Conservation (phyloP, 1,140 invertebrate genomes). For the Hestina assimilis region DNA sequence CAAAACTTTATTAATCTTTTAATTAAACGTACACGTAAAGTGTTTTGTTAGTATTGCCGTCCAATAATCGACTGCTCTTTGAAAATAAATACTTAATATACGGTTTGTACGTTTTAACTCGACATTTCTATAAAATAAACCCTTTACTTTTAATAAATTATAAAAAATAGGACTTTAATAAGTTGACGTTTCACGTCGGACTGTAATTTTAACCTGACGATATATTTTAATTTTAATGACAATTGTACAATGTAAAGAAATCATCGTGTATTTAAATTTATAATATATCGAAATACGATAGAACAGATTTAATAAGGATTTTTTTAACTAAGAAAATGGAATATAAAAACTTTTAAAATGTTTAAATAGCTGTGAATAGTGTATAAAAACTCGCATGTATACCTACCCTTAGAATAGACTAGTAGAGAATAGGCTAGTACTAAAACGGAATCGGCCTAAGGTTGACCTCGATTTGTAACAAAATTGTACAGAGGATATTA, state of each 20-base stretch:
- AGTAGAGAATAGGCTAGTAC: slow-evolving; percentile 19
- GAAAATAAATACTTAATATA: slow-evolving; percentile 1
- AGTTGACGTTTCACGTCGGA: too few relatives aligned
- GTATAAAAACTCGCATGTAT: slow-evolving; percentile 29
- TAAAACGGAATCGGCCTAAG: slow-evolving; percentile 34
- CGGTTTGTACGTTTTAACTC: background rate
- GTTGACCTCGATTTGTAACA: background rate
- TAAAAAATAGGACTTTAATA: background rate
- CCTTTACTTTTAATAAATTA: background rate
- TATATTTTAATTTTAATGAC: too few relatives aligned
- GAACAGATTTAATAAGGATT: too few relatives aligned
- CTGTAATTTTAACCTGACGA: too few relatives aligned
- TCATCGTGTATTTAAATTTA: too few relatives aligned
- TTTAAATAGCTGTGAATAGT: slow-evolving; percentile 31
- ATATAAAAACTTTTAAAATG: slow-evolving; percentile 10
- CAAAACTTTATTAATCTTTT: too few relatives aligned
- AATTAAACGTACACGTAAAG: background rate
- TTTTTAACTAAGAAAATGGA: background rate
- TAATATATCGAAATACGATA: too few relatives aligned
- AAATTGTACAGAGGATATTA: background rate
- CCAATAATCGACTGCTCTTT: slow-evolving; percentile 19
- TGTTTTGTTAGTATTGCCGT: slow-evolving; percentile 22
- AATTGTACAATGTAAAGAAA: too few relatives aligned
- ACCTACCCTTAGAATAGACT: slow-evolving; percentile 28
- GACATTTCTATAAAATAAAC: background rate